These are phyloP conservation scores for Ichneumoninae sp. DNA, from an alignment of 2,888 invertebrate genomes.

Conservation along the genomic window DNA sequence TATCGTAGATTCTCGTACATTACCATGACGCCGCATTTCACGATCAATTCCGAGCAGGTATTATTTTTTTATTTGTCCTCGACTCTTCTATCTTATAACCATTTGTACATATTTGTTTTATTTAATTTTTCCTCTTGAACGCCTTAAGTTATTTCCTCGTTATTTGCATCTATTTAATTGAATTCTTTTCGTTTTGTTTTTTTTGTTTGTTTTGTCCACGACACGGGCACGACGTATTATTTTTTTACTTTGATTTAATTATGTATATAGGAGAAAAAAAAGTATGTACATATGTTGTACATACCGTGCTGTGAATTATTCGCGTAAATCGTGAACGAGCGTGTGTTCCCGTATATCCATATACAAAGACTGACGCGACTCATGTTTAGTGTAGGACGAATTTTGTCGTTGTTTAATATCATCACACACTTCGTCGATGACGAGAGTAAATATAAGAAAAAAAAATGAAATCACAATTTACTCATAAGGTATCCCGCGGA, in stretches of 20 bases:
- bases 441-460: conserved; percentile 41
- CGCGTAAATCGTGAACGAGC: conserved; percentile 49
- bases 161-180: conserved; percentile 29
- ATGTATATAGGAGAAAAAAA: conserved; percentile 56
- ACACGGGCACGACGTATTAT: not conserved
- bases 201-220: not conserved
- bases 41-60: conserved; percentile 44
- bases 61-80: conserved; percentile 2
- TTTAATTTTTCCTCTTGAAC: conserved; percentile 8
- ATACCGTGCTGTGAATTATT: conserved; percentile 61
- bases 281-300: conserved; percentile 60
- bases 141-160: conserved; percentile 49
- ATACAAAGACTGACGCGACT: conserved; percentile 63
- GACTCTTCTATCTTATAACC: not conserved
- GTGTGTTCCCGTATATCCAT: conserved; percentile 44
- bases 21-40: conserved; percentile 50
- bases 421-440: conserved; percentile 28
- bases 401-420: conserved; percentile 35
- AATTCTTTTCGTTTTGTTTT: not conserved
- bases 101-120: conserved; percentile 36
- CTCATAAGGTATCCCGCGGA: conserved; percentile 36
- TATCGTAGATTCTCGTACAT: conserved; percentile 50
- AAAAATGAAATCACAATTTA: conserved; percentile 15
- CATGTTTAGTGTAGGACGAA: conserved; percentile 50
- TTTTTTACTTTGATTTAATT: conserved; percentile 44